Conservation (phyloP, 2,888 invertebrate genomes). For the Conops quadrifasciatus region DNA sequence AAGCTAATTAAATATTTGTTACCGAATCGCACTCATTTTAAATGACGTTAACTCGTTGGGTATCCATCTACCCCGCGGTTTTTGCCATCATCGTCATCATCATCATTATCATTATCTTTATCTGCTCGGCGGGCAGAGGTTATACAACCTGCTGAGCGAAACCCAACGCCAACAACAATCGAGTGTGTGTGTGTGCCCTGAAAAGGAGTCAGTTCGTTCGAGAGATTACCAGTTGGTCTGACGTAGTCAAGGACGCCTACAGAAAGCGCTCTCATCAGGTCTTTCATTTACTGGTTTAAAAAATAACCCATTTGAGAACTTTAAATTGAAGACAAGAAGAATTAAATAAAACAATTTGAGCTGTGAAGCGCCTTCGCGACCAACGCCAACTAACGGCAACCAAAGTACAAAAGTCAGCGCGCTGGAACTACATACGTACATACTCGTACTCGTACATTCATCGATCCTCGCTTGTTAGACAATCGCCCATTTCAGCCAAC, state of each 20-base stretch:
- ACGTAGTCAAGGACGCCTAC: slow-evolving; percentile 6
- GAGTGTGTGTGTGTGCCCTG: not conserved
- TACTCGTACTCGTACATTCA: not conserved
- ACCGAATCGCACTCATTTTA: slow-evolving; percentile 47
- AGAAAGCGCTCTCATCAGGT: slow-evolving; percentile 9
- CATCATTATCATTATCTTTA: not conserved
- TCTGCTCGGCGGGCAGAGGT: too few species aligned
- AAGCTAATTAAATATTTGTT: slow-evolving; percentile 58
- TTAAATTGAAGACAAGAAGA: not conserved
- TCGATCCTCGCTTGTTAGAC: slow-evolving; percentile 4
- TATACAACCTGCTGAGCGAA: too few species aligned
- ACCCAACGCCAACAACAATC: not conserved
- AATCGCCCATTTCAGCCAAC: not conserved
- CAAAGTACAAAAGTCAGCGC: not conserved
- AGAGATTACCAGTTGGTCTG: not conserved
- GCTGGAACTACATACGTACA: not conserved
- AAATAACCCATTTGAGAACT: slow-evolving; percentile 16
- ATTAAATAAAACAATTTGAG: too few species aligned
- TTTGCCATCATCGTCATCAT: slow-evolving; percentile 2
- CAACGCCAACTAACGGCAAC: slow-evolving; percentile 2
- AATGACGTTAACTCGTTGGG: slow-evolving; percentile 36
- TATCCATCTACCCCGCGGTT: slow-evolving; percentile 3
- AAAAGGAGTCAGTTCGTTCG: not conserved
- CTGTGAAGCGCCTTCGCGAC: too few species aligned
- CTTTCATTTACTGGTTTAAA: not conserved